phyloP scores from a whole-genome alignment of 2,113 vertebrate genomes.

The Zosterops lateralis region DNA sequence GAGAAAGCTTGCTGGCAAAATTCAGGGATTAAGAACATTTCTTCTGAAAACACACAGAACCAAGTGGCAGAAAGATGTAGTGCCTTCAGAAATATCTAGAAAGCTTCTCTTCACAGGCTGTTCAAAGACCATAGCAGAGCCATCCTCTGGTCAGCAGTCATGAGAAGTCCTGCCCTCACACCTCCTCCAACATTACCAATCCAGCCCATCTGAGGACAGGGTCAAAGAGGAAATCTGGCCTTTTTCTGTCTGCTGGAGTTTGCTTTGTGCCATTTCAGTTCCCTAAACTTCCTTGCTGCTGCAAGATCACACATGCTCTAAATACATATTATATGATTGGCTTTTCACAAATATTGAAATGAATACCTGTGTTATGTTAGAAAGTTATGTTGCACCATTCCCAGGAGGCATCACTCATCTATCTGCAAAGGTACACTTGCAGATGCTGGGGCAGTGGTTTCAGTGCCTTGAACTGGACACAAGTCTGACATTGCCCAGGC shows the following conservation, averaged over 20 bases:
- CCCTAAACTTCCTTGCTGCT: neutral
- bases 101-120: neutral
- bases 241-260: neutral
- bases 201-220: neutral
- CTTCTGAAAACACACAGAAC: neutral
- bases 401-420: neutral
- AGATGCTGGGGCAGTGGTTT: neutral
- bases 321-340: no score
- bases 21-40: neutral
- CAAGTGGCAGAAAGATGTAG: neutral
- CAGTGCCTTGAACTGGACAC: neutral
- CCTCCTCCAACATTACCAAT: neutral
- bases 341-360: no score
- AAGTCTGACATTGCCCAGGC: neutral
- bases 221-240: neutral
- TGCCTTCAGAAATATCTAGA: neutral
- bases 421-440: neutral
- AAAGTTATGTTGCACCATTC: no score
- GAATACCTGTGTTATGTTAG: no score
- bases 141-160: neutral
- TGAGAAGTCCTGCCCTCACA: neutral
- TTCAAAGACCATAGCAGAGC: neutral
- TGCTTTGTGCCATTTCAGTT: neutral
- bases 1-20: neutral
- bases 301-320: neutral